A percentile compares a stretch with the other conserved stretches of the same genome.
Conservation (phyloP, 2,888 invertebrate genomes). For the Hemistola chrysoprasaria region DNA sequence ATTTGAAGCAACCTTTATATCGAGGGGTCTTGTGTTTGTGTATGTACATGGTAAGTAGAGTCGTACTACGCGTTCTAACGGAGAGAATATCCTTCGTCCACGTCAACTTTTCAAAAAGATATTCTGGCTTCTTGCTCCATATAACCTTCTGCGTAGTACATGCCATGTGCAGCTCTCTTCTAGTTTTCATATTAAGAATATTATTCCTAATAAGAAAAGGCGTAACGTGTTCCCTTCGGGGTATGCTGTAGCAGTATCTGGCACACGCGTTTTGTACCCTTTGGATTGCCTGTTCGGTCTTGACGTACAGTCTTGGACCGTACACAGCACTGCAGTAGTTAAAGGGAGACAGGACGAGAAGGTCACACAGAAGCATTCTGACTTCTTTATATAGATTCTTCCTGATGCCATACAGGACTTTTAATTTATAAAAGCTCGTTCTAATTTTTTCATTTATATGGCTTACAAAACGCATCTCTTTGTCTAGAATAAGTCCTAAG, state of each 20-base stretch:
- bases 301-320: conserved; percentile 14
- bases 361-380: background rate
- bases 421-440: conserved; percentile 1
- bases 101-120: background rate
- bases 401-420: no score
- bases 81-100: background rate
- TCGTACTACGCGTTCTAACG: no score
- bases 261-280: conserved; percentile 8
- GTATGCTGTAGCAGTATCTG: conserved; percentile 3
- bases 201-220: conserved; percentile 9
- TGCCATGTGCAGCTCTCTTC: conserved; percentile 11
- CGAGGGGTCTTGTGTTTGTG: no score
- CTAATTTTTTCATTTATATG: conserved; percentile 8
- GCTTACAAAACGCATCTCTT: conserved; percentile 10
- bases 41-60: no score
- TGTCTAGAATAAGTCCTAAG: background rate
- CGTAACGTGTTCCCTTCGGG: conserved; percentile 13
- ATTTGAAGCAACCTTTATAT: no score
- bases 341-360: conserved; percentile 1
- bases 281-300: conserved; percentile 16
- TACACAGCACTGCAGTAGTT: conserved; percentile 20
- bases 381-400: no score
- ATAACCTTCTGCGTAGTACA: background rate
- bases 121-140: background rate
- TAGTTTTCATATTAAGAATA: conserved; percentile 9